Evolutionary conservation across 2,797 vertebrate species (phyloP), one percentile per base, ranked within the genome.

Genomic region (Paguma larvata): DNA sequence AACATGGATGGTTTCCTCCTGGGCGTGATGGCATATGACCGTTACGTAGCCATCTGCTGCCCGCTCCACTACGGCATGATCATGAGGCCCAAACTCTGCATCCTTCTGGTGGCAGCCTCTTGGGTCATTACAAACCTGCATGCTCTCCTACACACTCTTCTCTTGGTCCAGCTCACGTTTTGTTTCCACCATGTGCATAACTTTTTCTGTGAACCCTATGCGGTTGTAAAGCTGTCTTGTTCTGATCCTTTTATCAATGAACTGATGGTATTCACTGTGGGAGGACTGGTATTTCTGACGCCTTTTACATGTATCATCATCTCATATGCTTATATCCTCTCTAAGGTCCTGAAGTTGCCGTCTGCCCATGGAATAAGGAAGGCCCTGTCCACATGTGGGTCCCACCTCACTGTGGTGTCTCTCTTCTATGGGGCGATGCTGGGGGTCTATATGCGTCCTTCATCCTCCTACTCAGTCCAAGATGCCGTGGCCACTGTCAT

Each of bases 1-100:
- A 97, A 98, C 67, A 95, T 96, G 44, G 98, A 98, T 2, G 97
- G 96, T 16, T 97, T 98, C 59, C 97, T 98, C 19, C 78, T 98
- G 85, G 89, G 96, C 3, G 97, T 96, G 59, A 98, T 97, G 95
- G 95, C 96, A 80, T 97, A 97, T 30, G 96, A 98, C 63, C 86
- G 80, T 2, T 97, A 98, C 0, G 68, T 82, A 0, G 97, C 96
- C 32, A 77, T 97, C 63, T 97, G 96, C 27, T 65, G 27, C 83
- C 96, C 94, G 1, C 94, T 97, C 27, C 92, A 94, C 63, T 98
- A 98, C n/a, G 65, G 34, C 53, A 21, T 62, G 7, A 78, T 93
- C 65, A 97, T 97, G 96, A 93, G 80, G 7, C 78, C 44, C 19
- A 86, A 30, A 16, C 53, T 98, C 23, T 98, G 98, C 41, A 15